phyloP scores from a whole-genome alignment of 1,140 invertebrate genomes.

The Drosophila arizonae region DNA sequence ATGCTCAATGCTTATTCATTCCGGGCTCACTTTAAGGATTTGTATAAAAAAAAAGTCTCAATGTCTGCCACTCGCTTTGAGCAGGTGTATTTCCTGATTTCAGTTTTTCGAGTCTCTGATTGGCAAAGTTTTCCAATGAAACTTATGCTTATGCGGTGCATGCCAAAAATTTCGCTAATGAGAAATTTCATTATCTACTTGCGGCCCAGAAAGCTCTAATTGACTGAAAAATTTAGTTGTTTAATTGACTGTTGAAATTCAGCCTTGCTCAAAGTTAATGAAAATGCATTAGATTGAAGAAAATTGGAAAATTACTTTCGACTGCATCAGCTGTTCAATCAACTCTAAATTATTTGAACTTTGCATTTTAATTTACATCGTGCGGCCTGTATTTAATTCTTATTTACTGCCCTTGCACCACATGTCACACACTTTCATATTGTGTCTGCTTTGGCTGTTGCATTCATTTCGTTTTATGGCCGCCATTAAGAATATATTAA shows the following conservation, averaged over 20 bases:
- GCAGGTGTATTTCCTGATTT: slow-evolving; percentile 17
- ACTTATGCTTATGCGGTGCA: neutral
- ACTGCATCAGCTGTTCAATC: too few relatives aligned
- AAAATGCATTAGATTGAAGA: too few relatives aligned
- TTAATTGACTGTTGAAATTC: too few relatives aligned
- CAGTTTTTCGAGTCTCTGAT: slow-evolving; percentile 32
- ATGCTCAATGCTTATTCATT: slow-evolving; percentile 1
- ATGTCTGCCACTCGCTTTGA: slow-evolving; percentile 33
- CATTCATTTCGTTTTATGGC: slow-evolving; percentile 59
- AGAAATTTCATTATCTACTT: slow-evolving; percentile 20
- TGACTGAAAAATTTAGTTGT: too few relatives aligned
- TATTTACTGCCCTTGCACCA: neutral
- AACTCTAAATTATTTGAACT: too few relatives aligned
- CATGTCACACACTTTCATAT: neutral
- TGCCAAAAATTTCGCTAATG: slow-evolving; percentile 13
- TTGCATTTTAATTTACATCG: too few relatives aligned
- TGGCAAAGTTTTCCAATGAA: slow-evolving; percentile 57
- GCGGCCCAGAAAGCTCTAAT: neutral
- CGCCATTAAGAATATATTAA: slow-evolving; percentile 67
- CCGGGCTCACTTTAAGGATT: slow-evolving; percentile 23
- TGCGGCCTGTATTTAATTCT: too few relatives aligned
- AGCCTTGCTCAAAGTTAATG: too few relatives aligned
- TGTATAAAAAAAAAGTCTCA: slow-evolving; percentile 23
- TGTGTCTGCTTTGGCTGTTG: slow-evolving; percentile 19
- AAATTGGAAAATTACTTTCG: too few relatives aligned